These are phyloP conservation scores for Syrmaticus mikado DNA, from an alignment of 2,113 vertebrate genomes.

Conservation along the genomic window DNA sequence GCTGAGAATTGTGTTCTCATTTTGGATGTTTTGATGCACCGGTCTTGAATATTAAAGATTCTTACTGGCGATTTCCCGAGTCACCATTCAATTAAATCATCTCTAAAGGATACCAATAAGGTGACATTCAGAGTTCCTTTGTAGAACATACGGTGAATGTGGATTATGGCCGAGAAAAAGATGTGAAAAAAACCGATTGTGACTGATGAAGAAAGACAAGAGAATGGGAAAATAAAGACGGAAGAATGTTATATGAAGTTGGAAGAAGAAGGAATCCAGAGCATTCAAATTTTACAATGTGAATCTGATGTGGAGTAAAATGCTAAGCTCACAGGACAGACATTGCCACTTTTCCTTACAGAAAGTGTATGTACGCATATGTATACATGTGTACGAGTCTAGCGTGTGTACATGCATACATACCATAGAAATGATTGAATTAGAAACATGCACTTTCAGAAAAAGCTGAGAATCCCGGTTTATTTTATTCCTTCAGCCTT, in stretches of 20 bases:
- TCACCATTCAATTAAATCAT: background rate
- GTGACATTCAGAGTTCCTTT: background rate
- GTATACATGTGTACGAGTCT: fast-evolving
- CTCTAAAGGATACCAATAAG: background rate
- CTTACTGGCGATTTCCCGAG: background rate
- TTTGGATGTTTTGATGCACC: background rate
- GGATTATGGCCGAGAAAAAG: background rate
- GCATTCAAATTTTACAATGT: background rate
- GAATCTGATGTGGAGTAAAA: background rate
- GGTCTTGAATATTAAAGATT: background rate
- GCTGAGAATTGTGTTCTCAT: background rate
- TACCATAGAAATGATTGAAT: background rate
- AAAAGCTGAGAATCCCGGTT: background rate
- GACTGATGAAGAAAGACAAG: background rate
- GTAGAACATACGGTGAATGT: background rate
- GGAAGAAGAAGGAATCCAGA: background rate
- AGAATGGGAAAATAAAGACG: background rate
- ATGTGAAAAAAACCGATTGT: background rate
- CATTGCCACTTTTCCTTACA: background rate
- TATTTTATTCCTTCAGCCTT: background rate
- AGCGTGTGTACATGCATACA: background rate
- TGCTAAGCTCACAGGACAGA: background rate
- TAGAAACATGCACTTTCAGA: background rate
- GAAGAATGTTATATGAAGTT: background rate
- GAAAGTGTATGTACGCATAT: background rate